A percentile compares a stretch with the other conserved stretches of the same genome.
Conservation (phyloP, 2,888 invertebrate species). For the Drosophila hamatofila region DNA sequence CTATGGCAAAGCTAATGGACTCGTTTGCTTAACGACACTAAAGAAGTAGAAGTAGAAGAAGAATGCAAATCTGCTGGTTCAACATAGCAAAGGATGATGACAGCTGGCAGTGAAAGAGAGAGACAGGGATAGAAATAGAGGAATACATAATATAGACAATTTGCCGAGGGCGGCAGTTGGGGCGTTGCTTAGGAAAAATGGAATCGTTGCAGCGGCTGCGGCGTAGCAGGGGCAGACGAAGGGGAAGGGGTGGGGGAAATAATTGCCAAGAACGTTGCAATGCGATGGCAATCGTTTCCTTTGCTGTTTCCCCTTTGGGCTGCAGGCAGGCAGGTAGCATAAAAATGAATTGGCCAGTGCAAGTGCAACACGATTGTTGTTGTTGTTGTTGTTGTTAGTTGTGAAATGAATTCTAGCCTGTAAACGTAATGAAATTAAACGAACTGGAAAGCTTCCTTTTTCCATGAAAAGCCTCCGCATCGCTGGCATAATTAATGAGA, state of each 20-base stretch:
- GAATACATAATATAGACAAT: slow-evolving; percentile 36
- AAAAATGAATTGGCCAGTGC: slow-evolving; percentile 60
- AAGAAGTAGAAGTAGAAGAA: slow-evolving; percentile 24
- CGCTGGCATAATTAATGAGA: slow-evolving; percentile 74
- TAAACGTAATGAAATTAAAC: slow-evolving; percentile 69
- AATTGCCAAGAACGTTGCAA: slow-evolving; percentile 56
- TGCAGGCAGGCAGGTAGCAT: slow-evolving; percentile 22
- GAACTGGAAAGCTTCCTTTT: slow-evolving; percentile 78
- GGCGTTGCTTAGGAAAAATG: background rate
- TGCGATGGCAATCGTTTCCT: slow-evolving; percentile 39
- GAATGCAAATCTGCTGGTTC: slow-evolving; percentile 47
- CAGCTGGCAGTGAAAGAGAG: slow-evolving; percentile 22
- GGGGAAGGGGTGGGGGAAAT: too few species aligned
- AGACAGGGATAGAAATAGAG: background rate
- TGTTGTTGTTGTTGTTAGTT: slow-evolving; percentile 31
- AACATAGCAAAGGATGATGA: slow-evolving; percentile 35
- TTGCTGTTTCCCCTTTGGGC: slow-evolving; percentile 31
- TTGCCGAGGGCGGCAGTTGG: slow-evolving; percentile 46
- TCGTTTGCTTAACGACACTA: background rate
- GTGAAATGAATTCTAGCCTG: slow-evolving; percentile 65
- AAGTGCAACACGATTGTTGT: slow-evolving; percentile 18
- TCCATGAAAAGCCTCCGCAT: slow-evolving; percentile 58
- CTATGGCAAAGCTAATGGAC: slow-evolving; percentile 3
- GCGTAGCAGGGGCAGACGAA: slow-evolving; percentile 5
- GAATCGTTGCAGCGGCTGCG: background rate